Conservation (phyloP, 2,888 invertebrate genomes). For the Sinodicranocentrus sp. region DNA sequence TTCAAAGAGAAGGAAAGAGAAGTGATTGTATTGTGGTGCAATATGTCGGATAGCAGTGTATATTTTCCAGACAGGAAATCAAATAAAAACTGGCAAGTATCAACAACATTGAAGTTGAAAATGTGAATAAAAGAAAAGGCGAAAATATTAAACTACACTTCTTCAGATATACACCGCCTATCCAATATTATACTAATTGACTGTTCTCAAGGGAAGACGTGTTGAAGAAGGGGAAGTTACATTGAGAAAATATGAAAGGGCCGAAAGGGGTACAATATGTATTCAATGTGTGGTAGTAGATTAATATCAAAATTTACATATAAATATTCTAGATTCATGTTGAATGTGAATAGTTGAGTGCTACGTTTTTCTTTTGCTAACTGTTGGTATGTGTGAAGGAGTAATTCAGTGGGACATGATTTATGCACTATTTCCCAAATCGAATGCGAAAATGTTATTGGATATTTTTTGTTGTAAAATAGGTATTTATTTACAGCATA, state of each 20-base stretch:
- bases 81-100: too few species aligned
- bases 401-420: slow-evolving; percentile 56
- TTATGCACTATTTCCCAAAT: slow-evolving; percentile 36
- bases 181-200: slow-evolving; percentile 12
- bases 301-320: slow-evolving; percentile 63
- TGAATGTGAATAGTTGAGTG: slow-evolving; percentile 16
- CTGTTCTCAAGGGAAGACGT: neutral
- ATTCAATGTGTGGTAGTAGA: slow-evolving; percentile 42
- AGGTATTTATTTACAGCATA: slow-evolving; percentile 54
- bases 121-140: too few species aligned
- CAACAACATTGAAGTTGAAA: too few species aligned
- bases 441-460: neutral
- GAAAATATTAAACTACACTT: too few species aligned
- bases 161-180: too few species aligned
- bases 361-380: slow-evolving; percentile 29
- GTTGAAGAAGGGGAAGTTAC: neutral
- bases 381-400: too few species aligned
- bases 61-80: neutral
- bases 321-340: slow-evolving; percentile 33
- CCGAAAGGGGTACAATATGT: neutral
- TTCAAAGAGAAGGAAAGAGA: too few species aligned
- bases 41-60: slow-evolving; percentile 6
- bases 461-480: slow-evolving; percentile 15
- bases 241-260: neutral
- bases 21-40: too few species aligned